Conservation (phyloP, 2,888 invertebrate species). For the Nomada fabriciana region DNA sequence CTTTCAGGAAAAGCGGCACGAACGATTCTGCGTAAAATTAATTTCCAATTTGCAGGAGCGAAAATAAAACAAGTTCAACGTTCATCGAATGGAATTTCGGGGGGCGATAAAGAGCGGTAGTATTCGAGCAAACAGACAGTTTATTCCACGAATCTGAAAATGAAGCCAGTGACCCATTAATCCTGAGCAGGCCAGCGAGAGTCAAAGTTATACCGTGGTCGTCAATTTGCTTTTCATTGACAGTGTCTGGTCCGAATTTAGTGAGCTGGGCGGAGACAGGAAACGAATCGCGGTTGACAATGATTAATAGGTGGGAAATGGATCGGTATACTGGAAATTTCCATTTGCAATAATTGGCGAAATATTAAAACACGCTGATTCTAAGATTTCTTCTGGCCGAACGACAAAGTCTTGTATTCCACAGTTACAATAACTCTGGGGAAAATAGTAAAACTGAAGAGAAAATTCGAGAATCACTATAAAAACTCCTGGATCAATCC, state of each 20-base stretch:
- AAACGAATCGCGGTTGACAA: slow-evolving; percentile 75
- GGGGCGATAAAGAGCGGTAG: too few relatives aligned
- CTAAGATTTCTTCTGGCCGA: neutral
- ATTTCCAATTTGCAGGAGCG: too few relatives aligned
- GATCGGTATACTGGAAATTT: slow-evolving; percentile 47
- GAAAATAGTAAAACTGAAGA: too few relatives aligned
- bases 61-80: too few relatives aligned
- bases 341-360: slow-evolving; percentile 48
- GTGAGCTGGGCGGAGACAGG: slow-evolving; percentile 68
- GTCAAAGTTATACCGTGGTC: slow-evolving; percentile 64
- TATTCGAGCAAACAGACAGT: slow-evolving; percentile 14
- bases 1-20: too few relatives aligned
- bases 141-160: slow-evolving; percentile 41
- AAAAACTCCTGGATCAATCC: too few relatives aligned
- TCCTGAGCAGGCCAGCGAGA: slow-evolving; percentile 46
- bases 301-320: slow-evolving; percentile 72
- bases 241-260: slow-evolving; percentile 70
- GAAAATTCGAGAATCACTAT: too few relatives aligned
- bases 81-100: neutral
- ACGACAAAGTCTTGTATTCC: neutral
- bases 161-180: slow-evolving; percentile 54
- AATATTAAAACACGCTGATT: slow-evolving; percentile 33
- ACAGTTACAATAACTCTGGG: too few relatives aligned
- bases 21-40: too few relatives aligned
- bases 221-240: slow-evolving; percentile 69